Conservation (phyloP, 1,140 invertebrate genomes). For the Drosophila nannoptera region DNA sequence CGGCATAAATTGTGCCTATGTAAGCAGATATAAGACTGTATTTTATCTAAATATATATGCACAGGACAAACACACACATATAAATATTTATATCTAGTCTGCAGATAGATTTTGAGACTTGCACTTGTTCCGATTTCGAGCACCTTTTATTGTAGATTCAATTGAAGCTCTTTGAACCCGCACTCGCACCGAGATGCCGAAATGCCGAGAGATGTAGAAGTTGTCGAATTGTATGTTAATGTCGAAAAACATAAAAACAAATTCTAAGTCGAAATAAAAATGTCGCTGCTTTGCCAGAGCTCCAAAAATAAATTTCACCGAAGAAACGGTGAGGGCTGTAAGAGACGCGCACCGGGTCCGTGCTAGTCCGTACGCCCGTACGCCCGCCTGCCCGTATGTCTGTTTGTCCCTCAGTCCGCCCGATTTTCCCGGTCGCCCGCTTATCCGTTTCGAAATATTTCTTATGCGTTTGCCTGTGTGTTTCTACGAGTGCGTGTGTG, state of each 20-base stretch:
- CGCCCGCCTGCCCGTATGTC: neutral
- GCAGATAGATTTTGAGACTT: neutral
- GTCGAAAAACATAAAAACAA: slow-evolving; percentile 63
- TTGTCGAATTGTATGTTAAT: slow-evolving; percentile 67
- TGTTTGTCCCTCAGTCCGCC: neutral
- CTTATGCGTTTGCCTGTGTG: neutral
- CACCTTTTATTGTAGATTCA: slow-evolving; percentile 20
- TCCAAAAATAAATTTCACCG: slow-evolving; percentile 73
- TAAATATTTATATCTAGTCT: neutral
- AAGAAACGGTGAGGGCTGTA: slow-evolving; percentile 51
- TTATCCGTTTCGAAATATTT: neutral
- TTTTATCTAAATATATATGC: slow-evolving; percentile 7
- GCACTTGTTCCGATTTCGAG: slow-evolving; percentile 16
- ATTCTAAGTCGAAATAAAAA: slow-evolving; percentile 64
- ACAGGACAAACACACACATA: neutral
- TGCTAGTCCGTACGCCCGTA: neutral
- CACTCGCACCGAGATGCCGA: slow-evolving; percentile 2
- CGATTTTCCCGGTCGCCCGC: neutral
- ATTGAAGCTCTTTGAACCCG: slow-evolving; percentile 27
- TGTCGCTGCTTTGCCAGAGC: slow-evolving; percentile 69
- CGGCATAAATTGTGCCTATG: slow-evolving; percentile 21
- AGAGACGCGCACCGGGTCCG: slow-evolving; percentile 53
- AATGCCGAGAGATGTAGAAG: slow-evolving; percentile 38
- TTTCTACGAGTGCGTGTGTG: neutral
- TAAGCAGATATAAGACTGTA: slow-evolving; percentile 8